phyloP scores from a whole-genome alignment of 2,797 vertebrate genomes.

The Hirundo rustica region DNA sequence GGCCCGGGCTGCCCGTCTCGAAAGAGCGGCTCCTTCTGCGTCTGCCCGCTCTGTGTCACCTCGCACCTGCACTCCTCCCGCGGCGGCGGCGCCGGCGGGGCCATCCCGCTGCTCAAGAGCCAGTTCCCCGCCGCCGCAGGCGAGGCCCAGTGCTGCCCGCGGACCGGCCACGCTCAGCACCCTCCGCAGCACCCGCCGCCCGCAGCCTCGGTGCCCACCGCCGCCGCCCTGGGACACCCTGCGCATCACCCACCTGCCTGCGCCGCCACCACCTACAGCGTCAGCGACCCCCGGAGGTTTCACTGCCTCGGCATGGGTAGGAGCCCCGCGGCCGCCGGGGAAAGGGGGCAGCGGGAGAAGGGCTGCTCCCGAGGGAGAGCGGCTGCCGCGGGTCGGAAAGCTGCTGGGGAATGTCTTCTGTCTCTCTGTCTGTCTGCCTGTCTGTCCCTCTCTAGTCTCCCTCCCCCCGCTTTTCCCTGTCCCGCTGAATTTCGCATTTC shows the following conservation, averaged over 20 bases:
- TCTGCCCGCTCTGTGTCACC: constrained; percentile 94
- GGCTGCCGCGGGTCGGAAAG: neutral
- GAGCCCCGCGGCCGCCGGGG: constrained; percentile 35
- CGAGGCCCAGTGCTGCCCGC: constrained; percentile 88
- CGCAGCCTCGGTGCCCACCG: constrained; percentile 62
- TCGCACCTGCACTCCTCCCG: constrained; percentile 92
- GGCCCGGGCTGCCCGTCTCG: constrained; percentile 89
- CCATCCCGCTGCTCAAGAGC: constrained; percentile 87
- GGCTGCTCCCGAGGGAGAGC: neutral
- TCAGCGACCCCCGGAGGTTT: constrained; percentile 93
- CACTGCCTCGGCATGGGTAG: constrained; percentile 96
- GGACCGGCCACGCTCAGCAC: constrained; percentile 79
- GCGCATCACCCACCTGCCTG: constrained; percentile 82
- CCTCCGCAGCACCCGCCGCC: constrained; percentile 78
- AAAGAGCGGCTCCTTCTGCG: constrained; percentile 92
- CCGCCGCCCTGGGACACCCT: constrained; percentile 80
- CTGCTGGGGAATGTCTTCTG: neutral
- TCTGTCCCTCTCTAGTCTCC: no score
- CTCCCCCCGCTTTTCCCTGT: rapidly evolving
- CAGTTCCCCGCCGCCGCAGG: constrained; percentile 83
- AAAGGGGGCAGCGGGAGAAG: neutral
- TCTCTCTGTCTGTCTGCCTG: neutral
- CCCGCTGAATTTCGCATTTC: neutral
- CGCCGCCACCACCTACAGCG: constrained; percentile 88
- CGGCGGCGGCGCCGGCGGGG: constrained; percentile 44